A percentile compares a stretch with the other conserved stretches of the same genome.
Evolutionary conservation across 2,797 vertebrate genomes (phyloP).

Genomic region (Craterocephalus amniculus): DNA sequence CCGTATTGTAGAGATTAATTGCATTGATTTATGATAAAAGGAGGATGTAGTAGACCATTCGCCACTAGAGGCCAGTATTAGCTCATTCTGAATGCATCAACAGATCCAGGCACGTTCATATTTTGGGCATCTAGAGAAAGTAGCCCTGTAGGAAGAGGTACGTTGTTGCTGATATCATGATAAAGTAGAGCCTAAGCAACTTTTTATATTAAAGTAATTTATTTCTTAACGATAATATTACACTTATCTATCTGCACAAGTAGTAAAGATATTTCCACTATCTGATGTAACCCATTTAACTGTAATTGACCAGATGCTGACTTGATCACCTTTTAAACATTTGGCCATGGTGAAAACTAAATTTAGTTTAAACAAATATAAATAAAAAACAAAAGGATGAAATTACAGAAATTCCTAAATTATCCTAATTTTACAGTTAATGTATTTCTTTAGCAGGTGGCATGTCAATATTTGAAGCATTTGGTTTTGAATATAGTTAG

Average conservation of each 20-base stretch:
- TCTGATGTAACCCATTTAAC: neutral
- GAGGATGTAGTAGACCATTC: neutral
- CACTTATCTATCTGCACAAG: neutral
- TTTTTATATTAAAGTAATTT: too few species aligned
- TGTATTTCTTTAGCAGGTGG: neutral
- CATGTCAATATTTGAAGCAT: neutral
- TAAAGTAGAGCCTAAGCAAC: neutral
- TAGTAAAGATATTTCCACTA: neutral
- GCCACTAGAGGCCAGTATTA: slow-evolving; percentile 71
- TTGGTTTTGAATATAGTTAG: neutral
- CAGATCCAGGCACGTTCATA: neutral
- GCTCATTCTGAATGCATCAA: slow-evolving; percentile 17
- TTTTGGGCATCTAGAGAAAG: slow-evolving; percentile 1
- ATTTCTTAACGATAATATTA: neutral
- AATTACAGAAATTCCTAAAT: neutral
- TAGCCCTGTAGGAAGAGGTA: slow-evolving; percentile 19
- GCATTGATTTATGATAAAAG: slow-evolving; percentile 1
- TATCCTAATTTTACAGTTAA: too few species aligned
- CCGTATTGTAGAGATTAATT: too few species aligned
- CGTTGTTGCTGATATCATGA: neutral
- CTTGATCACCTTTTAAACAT: neutral
- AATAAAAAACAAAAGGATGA: neutral
- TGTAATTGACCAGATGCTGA: neutral
- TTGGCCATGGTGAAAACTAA: neutral
- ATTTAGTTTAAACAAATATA: neutral